A percentile compares a stretch with the other conserved stretches of the same genome.
These are phyloP conservation scores for Odontamblyopus rebecca DNA, from an alignment of 2,797 vertebrate genomes.

Conservation along the genomic window DNA sequence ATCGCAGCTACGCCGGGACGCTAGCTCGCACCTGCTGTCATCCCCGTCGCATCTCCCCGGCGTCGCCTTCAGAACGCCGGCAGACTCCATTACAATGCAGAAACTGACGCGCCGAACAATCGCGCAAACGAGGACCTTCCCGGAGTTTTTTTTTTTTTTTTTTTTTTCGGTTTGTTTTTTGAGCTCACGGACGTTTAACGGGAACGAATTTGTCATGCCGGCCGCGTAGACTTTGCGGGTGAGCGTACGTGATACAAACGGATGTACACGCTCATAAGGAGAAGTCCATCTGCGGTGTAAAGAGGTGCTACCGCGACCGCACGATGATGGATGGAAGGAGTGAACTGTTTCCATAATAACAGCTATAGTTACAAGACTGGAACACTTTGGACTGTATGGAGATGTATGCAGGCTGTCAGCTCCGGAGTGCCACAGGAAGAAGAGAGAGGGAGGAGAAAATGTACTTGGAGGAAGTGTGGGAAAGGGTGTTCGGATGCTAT, in stretches of 20 bases:
- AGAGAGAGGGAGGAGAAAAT: too few species aligned
- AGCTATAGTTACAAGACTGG: neutral
- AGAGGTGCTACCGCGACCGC: constrained; percentile 8
- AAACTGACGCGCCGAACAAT: too few species aligned
- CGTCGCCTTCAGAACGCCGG: too few species aligned
- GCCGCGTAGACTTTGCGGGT: constrained; percentile 25
- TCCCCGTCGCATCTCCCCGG: constrained; percentile 15
- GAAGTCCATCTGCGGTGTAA: constrained; percentile 41
- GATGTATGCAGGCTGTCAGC: constrained; percentile 20
- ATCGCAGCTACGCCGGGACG: neutral
- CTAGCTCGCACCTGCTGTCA: constrained; percentile 18
- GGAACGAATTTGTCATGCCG: neutral
- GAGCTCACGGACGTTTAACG: too few species aligned
- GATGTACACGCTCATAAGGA: neutral
- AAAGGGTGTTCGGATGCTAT: too few species aligned
- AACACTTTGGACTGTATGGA: constrained; percentile 2
- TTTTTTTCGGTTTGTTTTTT: too few species aligned
- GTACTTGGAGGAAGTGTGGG: too few species aligned
- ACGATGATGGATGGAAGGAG: constrained; percentile 17
- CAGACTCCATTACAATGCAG: too few species aligned
- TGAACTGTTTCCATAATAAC: constrained; percentile 13
- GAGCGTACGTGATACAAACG: constrained; percentile 3
- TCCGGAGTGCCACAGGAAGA: neutral
- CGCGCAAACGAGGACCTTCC: too few species aligned
- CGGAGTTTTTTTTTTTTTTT: too few species aligned